Evolutionary conservation across 1,140 invertebrate genomes (phyloP), one percentile per base, ranked within the genome.

Genomic region (Zaprionus inermis): DNA sequence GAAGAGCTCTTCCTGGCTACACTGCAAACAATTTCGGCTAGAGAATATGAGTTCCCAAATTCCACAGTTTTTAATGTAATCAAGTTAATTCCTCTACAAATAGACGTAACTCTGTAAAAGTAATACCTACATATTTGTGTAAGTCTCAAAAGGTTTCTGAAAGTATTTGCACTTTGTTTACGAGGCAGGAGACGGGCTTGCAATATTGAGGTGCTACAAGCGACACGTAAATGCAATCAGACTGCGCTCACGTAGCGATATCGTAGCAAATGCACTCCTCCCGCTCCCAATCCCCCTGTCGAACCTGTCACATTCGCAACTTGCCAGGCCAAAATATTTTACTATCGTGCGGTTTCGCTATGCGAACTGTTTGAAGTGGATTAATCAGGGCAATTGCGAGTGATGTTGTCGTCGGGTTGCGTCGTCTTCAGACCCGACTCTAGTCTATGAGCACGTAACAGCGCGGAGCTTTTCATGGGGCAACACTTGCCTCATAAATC

Each of bases 141-240:
- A 16, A 10, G n/a, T 16, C n/a, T 44, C n/a, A 44, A 16, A 16
- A 16, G 38, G 5, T 24, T 52, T 24, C 7, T 52, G 18, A 46
- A 46, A 46, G 41, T 46, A 7, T 46, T 46, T 16, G 6, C 18
- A 3, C 9, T 18, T 18, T 46, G 41, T 46, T 46, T 49, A 12
- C 18, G 3, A 28, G 24, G 24, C 3, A 2, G 5, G 24, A 28
- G 44, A 16, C 11, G 10, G 2, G 18, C 14, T 41, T 41, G 38
- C 38, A 41, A 3, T 41, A n/a, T 3, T 51, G 22, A 30, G 38
- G 52, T 36, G 30, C 38, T 7, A 16, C 7, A 49, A 54, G 74
- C 65, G 70, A 88, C 82, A 88, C 83, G 83, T 88, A 88, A 89
- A 83, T 89, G 83, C 83, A 88, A 88, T 88, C 84, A 88, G 38